A percentile compares a stretch with the other conserved stretches of the same genome.
Conservation (phyloP, 2,888 invertebrate genomes). For the Coenonympha glycerion region DNA sequence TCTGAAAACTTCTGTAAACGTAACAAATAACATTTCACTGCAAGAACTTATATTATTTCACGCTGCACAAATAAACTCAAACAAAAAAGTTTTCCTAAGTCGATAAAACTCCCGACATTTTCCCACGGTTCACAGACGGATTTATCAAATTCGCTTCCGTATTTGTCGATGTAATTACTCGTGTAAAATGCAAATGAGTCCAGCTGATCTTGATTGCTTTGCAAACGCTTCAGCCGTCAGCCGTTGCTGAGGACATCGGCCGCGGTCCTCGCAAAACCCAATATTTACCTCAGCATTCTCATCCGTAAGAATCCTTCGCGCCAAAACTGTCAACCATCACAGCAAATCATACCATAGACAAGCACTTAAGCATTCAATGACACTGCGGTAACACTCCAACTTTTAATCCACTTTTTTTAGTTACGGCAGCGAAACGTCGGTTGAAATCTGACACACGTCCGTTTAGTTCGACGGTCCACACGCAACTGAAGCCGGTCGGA, state of each 20-base stretch:
- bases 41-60: too few species aligned
- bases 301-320: conserved; percentile 44
- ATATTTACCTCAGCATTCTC: conserved; percentile 64
- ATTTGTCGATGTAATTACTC: not conserved
- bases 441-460: conserved; percentile 40
- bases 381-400: conserved; percentile 30
- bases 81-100: not conserved
- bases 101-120: not conserved
- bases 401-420: conserved; percentile 17
- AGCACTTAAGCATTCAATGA: conserved; percentile 36
- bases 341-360: conserved; percentile 39
- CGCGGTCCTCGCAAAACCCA: conserved; percentile 37
- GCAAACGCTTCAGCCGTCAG: conserved; percentile 26
- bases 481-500: conserved; percentile 56
- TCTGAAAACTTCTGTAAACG: too few species aligned
- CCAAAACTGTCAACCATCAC: conserved; percentile 44
- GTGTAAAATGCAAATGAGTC: conserved; percentile 17
- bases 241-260: conserved; percentile 22
- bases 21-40: too few species aligned
- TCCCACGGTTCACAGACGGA: not conserved
- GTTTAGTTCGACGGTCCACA: conserved; percentile 50
- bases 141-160: not conserved
- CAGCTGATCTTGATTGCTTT: conserved; percentile 32
- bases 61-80: too few species aligned
- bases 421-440: conserved; percentile 21